Conservation (phyloP, 2,113 vertebrate species). For the Deroptyus accipitrinus region DNA sequence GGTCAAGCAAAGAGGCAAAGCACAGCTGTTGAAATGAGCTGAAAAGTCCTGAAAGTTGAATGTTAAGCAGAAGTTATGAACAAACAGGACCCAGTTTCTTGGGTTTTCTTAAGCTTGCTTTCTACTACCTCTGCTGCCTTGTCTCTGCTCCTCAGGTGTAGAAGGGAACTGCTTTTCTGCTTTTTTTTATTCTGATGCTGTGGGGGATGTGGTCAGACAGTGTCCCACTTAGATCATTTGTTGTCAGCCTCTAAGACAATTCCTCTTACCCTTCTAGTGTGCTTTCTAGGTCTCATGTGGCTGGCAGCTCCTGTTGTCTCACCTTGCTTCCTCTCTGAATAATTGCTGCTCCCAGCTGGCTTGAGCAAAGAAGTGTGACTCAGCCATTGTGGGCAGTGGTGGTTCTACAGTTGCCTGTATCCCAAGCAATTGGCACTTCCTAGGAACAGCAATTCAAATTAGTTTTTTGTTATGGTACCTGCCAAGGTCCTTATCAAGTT, state of each 20-base stretch:
- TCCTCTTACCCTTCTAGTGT: not conserved
- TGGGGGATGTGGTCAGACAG: not conserved
- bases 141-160: rapidly evolving
- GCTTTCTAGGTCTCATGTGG: not conserved
- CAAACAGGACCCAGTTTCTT: not conserved
- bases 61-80: not conserved
- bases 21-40: not conserved
- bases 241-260: not conserved
- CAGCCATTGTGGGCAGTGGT: not conserved
- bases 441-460: not conserved
- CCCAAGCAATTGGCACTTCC: not conserved
- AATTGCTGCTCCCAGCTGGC: not conserved
- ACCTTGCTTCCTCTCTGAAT: not conserved
- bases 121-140: not conserved
- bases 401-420: not conserved
- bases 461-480: not conserved
- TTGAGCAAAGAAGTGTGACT: rapidly evolving
- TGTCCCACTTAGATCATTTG: not conserved
- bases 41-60: not conserved
- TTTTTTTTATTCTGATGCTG: not conserved
- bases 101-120: not conserved
- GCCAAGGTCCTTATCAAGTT: not conserved
- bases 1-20: not conserved
- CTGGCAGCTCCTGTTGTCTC: not conserved
- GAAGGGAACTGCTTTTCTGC: not conserved